Base-by-base conservation (phyloP, 2,113 vertebrate genomes). In the Argyrosomus japonicus region DNA sequence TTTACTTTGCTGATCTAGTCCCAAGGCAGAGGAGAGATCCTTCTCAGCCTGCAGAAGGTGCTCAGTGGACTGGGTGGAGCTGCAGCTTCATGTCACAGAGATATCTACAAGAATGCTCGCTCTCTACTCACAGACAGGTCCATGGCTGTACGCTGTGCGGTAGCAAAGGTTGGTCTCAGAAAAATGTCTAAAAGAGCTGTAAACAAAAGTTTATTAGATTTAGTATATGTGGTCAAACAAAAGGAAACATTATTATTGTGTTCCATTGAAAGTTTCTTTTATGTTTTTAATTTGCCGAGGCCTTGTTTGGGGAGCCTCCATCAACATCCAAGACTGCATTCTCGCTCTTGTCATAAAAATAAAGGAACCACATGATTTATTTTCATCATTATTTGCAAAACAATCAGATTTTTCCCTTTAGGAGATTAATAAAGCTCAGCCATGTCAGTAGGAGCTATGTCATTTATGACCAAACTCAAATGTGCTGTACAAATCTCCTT, bases 81-180 rank as follows among this genome's bases (percentile, higher is more conserved):
- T n/a, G 98, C 98, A 70, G 96, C 98, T 48, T 99, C 98, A 58
- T 99, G 96, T 88, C 98, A 99, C 87, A 96, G 97, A 73, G 98
- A 99, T 70, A 99, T 98, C 92, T 99, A 99, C 82, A 99, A 99
- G 93, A 99, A 99, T 6, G 97, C 97, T 4, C 96, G 98, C 13
- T 98, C 98, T 53, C 93, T 99, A 17, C 92, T 99, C 88, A 99
- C 97, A 0, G 98, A 99, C 93, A 93, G 98, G 60, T 99, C 98
- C 1, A 99, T 99, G 98, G 98, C 98, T 6, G 98, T 99, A 1
- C 95, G 98, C 64, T 99, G 98, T 25, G 96, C 97, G 0, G 97
- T 98, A 53, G 98, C 97, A 13, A 99, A 99, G 78, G 96, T 95
- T 12, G 27, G 89, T 79, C 7, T 72, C 23, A 56, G 45, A 57